Conservation (phyloP, 2,113 vertebrate species). For the Tachuris rubrigastra region DNA sequence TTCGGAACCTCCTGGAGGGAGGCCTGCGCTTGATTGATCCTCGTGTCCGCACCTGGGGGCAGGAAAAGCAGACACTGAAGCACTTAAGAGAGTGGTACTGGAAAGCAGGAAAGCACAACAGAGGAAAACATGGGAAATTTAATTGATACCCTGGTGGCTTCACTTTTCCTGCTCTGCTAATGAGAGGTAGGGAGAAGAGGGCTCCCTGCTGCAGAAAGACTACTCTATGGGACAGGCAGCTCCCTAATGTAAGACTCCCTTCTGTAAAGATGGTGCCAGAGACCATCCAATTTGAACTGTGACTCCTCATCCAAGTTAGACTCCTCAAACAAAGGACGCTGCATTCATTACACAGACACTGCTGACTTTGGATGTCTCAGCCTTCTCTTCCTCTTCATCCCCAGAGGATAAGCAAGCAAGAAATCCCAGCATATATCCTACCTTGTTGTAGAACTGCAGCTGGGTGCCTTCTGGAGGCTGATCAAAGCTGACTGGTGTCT, state of each 20-base stretch:
- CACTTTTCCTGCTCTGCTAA: background rate
- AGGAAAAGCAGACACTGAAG: background rate
- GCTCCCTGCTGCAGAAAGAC: background rate
- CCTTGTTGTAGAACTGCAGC: slow-evolving; percentile 80
- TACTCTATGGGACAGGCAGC: background rate
- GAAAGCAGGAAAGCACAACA: background rate
- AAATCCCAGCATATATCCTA: background rate
- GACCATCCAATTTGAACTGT: background rate
- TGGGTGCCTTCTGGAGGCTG: slow-evolving; percentile 76
- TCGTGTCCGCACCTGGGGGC: slow-evolving; percentile 71
- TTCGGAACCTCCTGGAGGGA: slow-evolving; percentile 77
- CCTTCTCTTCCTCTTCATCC: background rate
- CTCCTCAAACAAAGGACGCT: background rate
- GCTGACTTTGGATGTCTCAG: background rate
- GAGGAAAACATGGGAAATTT: background rate
- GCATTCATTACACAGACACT: background rate
- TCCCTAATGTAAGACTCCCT: background rate
- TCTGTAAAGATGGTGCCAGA: background rate
- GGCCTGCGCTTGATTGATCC: slow-evolving; percentile 79
- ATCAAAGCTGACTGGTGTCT: slow-evolving; percentile 73
- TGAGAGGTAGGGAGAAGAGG: background rate
- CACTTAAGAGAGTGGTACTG: background rate
- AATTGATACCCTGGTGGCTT: background rate
- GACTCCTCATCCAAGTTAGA: background rate
- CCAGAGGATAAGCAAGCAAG: background rate